Base-by-base conservation (phyloP, 1,140 invertebrate species). In the Liolophura sinensis region DNA sequence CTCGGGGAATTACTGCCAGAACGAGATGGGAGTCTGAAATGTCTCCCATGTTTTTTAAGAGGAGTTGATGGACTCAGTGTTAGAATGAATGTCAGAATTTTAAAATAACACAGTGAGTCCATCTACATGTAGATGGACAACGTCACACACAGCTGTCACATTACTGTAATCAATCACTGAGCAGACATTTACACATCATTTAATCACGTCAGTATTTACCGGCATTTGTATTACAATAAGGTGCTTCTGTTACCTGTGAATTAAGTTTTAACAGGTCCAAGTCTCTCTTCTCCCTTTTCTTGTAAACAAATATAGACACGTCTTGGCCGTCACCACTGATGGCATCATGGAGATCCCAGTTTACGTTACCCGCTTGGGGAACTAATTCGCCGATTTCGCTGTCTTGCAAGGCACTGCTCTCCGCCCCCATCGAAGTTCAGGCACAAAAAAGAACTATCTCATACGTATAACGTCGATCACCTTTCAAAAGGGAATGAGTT, bases 401-500 rank as follows among this genome's bases (percentile, higher is more conserved):
- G 22, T 71, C 68, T 54, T 72, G 64, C 24, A 77, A 65, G 0
- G 73, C 50, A 64, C 77, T 79, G 59, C 59, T 72, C 57, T 79
- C 77, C 49, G 72, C 71, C 25, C 77, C 77, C 77, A 79, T 79
- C 31, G 31, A 9, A 40, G 31, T 40, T 40, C 9, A 40, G 3
- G 31, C 31, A 5, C 31, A 40, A 40, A 3, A 3, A 5, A 9
- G 31, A 3, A 40, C 3, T 40, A 40, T 40, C 31, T 40, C 31
- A 40, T 40, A 40, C 31, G 31, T 9, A 40, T 5, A 5, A 40
- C 31, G 31, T 40, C 31, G 31, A 9, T 5, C 9, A 5, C 3
- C 3, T 3, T 40, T 40, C 3, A 40, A 40, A 40, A 9, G 31
- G 31, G 9, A 40, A 40, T 40, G 31, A 40, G 3, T 40, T 40